Base-by-base conservation (phyloP, 2,888 invertebrate species). In the Atherix ibis region DNA sequence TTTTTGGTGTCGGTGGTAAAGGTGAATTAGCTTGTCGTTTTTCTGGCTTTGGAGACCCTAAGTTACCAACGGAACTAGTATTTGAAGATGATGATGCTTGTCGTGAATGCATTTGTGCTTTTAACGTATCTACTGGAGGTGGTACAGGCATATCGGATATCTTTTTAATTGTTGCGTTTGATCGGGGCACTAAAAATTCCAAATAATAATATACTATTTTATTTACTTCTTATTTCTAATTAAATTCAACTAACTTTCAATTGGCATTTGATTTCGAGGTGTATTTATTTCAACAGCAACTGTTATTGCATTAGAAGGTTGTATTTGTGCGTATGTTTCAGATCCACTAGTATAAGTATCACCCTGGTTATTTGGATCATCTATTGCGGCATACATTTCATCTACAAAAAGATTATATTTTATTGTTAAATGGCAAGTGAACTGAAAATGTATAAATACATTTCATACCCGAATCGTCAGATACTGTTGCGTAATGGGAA, bases 301-400 rank as follows among this genome's bases (percentile, higher is more conserved):
- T 32, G 65, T 55, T 39, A 57, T 59, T 12, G 40, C 44, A 10
- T 50, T 47, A 53, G 68, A 56, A 39, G 76, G 72, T 43, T 73
- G 74, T 43, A 87, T 85, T 62, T 83, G 82, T 33, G 85, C 85
- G 56, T 85, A 87, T 2, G 85, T 85, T 56, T 85, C 87, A 31
- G 84, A 84, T 3, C 82, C 85, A 46, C 76, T 76, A 39, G 78
- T 69, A 58, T 84, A 70, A 18, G 74, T 67, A 41, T 67, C 68
- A 18, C 60, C 63, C 41, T 67, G 68, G 48, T 64, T 65, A 45
- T 66, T 66, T 25, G 78, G 76, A 50, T 87, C 88, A 46, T 84
- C 84, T 39, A 88, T 88, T 3, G 87, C 87, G 2, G 87, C 87
- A 56, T 88, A 88, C 68, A 85, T 84, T 62, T 88, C 87, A 56